Percentiles rank a stretch among this genome's conserved stretches.
phyloP scores from a whole-genome alignment of 37 sponge, comb jelly and placozoan species.

The Bolinopsis microptera region DNA sequence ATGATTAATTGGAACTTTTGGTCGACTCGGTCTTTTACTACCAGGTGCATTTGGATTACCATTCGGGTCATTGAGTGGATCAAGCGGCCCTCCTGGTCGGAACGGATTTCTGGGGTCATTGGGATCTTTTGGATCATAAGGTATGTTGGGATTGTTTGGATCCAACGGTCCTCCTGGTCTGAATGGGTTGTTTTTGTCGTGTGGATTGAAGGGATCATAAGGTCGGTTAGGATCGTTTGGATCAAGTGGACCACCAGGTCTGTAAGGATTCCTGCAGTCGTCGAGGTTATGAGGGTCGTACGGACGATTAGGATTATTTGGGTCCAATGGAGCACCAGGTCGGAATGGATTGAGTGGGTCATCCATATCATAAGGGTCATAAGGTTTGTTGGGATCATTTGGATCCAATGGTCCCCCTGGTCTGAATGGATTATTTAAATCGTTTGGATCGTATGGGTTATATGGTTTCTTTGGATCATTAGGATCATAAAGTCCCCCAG shows the following conservation, averaged over 20 bases:
- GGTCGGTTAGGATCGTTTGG: not conserved
- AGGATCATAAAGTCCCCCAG: not conserved
- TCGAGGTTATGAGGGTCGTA: not conserved
- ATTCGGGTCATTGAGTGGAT: not conserved
- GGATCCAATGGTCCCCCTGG: not conserved
- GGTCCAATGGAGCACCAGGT: not conserved
- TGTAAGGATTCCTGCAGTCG: not conserved
- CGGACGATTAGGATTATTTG: not conserved
- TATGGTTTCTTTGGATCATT: not conserved
- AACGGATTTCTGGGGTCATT: not conserved
- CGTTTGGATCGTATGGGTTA: not conserved
- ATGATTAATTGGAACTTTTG: too few species aligned
- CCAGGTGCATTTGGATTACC: not conserved
- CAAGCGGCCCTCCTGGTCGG: not conserved
- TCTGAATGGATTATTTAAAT: not conserved
- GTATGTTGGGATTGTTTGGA: too few species aligned
- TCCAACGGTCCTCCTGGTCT: not conserved
- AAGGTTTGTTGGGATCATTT: not conserved
- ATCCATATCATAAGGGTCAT: not conserved
- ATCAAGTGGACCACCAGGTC: not conserved
- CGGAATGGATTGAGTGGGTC: not conserved
- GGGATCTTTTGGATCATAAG: not conserved
- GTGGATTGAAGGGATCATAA: not conserved
- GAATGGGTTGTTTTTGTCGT: not conserved
- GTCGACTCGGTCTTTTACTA: not conserved